Conservation (phyloP, 2,797 vertebrate genomes). For the Rachycentron canadum region DNA sequence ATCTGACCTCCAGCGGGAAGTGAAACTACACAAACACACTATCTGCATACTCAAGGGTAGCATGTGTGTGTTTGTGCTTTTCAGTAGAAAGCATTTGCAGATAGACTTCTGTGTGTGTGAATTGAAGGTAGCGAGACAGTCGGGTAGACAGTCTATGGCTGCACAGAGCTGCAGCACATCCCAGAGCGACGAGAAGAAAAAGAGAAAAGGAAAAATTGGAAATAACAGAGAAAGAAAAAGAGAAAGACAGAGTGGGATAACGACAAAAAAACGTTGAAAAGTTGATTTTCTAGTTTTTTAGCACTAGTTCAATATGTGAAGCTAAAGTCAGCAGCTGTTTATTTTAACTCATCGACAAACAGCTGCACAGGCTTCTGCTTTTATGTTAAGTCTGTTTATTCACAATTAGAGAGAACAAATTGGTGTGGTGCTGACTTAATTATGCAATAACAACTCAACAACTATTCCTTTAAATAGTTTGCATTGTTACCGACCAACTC, state of each 20-base stretch:
- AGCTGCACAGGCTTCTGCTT: too few species aligned
- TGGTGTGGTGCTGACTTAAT: too few species aligned
- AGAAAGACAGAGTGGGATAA: background rate
- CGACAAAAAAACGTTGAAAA: too few species aligned
- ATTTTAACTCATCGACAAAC: too few species aligned
- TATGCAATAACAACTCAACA: too few species aligned
- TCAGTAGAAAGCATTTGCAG: conserved; percentile 26
- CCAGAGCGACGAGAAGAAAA: background rate
- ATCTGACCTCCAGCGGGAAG: conserved; percentile 26
- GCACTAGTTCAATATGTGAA: background rate
- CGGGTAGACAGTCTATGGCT: conserved; percentile 24
- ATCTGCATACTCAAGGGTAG: conserved; percentile 18
- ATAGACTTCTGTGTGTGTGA: conserved; percentile 17
- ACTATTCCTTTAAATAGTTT: background rate
- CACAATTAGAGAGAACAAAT: too few species aligned
- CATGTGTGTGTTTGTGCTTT: conserved; percentile 21
- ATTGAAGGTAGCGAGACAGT: conserved; percentile 35
- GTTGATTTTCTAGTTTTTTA: background rate
- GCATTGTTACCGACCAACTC: background rate
- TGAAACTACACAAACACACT: conserved; percentile 2
- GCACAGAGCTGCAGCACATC: conserved; percentile 14
- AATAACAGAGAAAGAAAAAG: background rate
- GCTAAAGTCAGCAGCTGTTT: background rate
- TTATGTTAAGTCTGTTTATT: too few species aligned
- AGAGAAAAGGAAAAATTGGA: background rate